A percentile compares a stretch with the other conserved stretches of the same genome.
These are phyloP conservation scores for Nannobrachium achirus DNA, from an alignment of 2,113 vertebrate species.

Conservation along the genomic window DNA sequence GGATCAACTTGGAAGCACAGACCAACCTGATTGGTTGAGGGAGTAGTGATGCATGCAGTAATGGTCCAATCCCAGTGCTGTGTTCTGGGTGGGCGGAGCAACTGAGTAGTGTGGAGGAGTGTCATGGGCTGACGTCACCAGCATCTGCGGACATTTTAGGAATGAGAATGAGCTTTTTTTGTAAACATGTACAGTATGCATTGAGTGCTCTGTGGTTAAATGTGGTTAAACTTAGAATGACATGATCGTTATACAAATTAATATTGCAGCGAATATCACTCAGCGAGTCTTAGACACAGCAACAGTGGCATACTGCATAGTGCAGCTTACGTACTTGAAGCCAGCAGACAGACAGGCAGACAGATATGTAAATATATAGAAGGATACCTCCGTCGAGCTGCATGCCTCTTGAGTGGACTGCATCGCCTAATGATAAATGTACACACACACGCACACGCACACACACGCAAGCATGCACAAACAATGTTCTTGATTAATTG, in stretches of 20 bases:
- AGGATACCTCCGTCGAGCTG: conserved; percentile 87
- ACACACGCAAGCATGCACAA: not conserved
- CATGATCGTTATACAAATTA: too few relatives aligned
- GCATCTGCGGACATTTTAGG: conserved; percentile 67
- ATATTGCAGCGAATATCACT: too few relatives aligned
- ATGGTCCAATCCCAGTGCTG: conserved; percentile 80
- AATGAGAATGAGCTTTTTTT: too few relatives aligned
- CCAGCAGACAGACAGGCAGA: not conserved
- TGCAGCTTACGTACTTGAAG: too few relatives aligned
- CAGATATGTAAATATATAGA: conserved; percentile 33
- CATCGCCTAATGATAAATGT: conserved; percentile 33
- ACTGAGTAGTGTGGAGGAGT: conserved; percentile 83
- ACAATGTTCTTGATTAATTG: too few relatives aligned
- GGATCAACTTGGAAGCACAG: not conserved
- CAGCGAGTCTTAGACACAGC: too few relatives aligned
- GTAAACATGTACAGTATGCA: too few relatives aligned
- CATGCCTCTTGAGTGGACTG: conserved; percentile 87
- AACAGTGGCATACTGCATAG: too few relatives aligned
- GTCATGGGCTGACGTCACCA: conserved; percentile 84
- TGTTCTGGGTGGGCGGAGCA: conserved; percentile 80
- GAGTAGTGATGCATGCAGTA: conserved; percentile 87
- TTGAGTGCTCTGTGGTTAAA: too few relatives aligned
- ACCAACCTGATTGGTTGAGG: conserved; percentile 83
- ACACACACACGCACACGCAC: too few relatives aligned
- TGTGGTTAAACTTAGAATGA: too few relatives aligned